Evolutionary conservation across 2,797 vertebrate species (phyloP), one percentile per base, ranked within the genome.

Genomic region (Lutra lutra): DNA sequence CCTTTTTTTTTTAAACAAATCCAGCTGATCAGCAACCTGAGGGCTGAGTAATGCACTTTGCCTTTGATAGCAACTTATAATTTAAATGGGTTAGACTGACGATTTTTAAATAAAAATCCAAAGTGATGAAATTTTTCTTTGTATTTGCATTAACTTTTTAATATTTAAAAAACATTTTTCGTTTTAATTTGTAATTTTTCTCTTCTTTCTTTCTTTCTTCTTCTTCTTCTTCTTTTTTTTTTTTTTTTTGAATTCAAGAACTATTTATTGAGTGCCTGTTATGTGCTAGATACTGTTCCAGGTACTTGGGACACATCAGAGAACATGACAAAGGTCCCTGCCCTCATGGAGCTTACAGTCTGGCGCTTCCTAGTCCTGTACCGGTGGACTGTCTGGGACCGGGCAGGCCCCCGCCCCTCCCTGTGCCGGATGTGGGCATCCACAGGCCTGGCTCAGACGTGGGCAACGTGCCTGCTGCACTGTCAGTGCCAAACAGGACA

Each of bases 231-330:
- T 10, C 27, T 58, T 8, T 23, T 23, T 56, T 3, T 51, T 51
- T 51, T 5, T 51, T 46, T 46, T 46, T 46, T 0, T 91, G 86
- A 95, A 89, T 95, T 91, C 83, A 94, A 60, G 62, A 96, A 56
- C 10, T 95, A 97, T 98, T 98, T 98, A 98, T 98, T 98, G 97
- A 97, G 85, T 95, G 96, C 72, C 97, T 97, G 32, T 79, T 87
- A 94, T 23, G 82, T 89, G 92, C 84, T 54, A 95, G 91, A 35
- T 85, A 86, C 58, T 79, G 84, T 96, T 97, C 85, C 62, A 94
- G 82, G 40, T 85, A 73, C 84, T 35, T 58, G 84, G 83, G 96
- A 96, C 86, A 87, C 75, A 94, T 62, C 56, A 91, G 75, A 97
- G 73, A 90, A 82, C 64, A 60, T 58, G 88, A 82, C 68, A 40